Evolutionary conservation across 2,797 vertebrate genomes (phyloP), one percentile per base, ranked within the genome.

Genomic region (Mormyrus hasselquistii): DNA sequence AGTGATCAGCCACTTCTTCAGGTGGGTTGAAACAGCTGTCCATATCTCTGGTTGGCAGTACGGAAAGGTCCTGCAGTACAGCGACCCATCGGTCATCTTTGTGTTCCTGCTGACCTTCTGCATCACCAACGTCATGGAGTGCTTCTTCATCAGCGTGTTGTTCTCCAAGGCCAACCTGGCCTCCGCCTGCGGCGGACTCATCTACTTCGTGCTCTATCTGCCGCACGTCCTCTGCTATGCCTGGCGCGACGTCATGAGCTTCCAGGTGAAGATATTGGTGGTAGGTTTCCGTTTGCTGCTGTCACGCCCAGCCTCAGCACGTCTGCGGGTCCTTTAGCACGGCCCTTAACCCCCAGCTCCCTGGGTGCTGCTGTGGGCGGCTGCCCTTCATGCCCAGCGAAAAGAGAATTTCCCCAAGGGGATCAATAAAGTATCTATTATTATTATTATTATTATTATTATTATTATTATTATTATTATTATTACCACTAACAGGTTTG

Each of bases 91-190:
- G 0, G 95, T 99, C 90, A 96, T 99, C 93, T 99, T 99, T 87
- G 91, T 98, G 91, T 99, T 99, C 94, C 96, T 99, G 90, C 95
- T 98, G 0, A 94, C 98, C 90, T 99, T 99, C 10, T 98, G 94
- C 0, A 6, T 97, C 92, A 94, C 97, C 94, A 99, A 98, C 92
- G 96, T 99, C 94, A 96, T 96, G 62, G 96, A 99, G 94, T 99
- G 98, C 94, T 99, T 99, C 94, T 95, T 99, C 93, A 98, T 99
- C 93, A 99, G 97, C 95, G 97, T 98, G 0, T 94, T 99, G 92
- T 99, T 99, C 96, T 99, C 98, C 88, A 97, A 98, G 92, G 97
- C 99, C 91, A 99, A 99, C 94, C 93, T 99, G 93, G 98, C 98
- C 0, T 97, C 99, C 0, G 98, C 98, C 88, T 99, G 98, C 22